Percentiles rank a stretch among this genome's conserved stretches.
phyloP scores from a whole-genome alignment of 1,140 invertebrate genomes.

The Lasaia peninsularis region DNA sequence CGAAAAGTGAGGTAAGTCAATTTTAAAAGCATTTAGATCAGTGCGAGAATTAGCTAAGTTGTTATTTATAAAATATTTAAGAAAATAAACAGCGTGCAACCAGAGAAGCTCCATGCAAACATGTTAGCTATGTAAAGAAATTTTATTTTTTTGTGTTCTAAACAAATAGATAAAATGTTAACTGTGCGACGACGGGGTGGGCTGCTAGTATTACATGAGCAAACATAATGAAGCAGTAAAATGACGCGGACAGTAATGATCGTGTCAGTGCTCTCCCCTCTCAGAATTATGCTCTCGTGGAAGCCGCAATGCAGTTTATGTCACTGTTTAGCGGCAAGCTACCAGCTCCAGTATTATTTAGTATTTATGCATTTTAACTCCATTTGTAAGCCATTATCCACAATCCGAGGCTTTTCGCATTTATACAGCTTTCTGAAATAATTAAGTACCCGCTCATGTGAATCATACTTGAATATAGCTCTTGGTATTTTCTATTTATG shows the following conservation, averaged over 20 bases:
- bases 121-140: no score
- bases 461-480: neutral
- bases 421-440: constrained; percentile 18
- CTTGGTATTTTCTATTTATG: no score
- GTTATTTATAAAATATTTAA: no score
- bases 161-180: no score
- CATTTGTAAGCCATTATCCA: constrained; percentile 5
- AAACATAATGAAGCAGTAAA: constrained; percentile 12
- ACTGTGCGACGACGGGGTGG: no score
- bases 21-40: no score
- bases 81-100: no score
- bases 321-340: constrained; percentile 20
- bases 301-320: constrained; percentile 43
- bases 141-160: no score
- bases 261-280: constrained; percentile 25
- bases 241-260: constrained; percentile 37
- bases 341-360: constrained; percentile 16
- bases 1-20: no score
- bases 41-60: no score
- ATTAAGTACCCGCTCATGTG: constrained; percentile 25
- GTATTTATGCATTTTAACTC: constrained; percentile 15
- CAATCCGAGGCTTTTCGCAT: neutral
- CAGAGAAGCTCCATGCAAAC: no score
- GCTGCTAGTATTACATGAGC: no score
- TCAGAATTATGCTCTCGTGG: constrained; percentile 41